Evolutionary conservation across 2,797 vertebrate genomes (phyloP), one percentile per base, ranked within the genome.

Genomic region (Scarus forsteni): DNA sequence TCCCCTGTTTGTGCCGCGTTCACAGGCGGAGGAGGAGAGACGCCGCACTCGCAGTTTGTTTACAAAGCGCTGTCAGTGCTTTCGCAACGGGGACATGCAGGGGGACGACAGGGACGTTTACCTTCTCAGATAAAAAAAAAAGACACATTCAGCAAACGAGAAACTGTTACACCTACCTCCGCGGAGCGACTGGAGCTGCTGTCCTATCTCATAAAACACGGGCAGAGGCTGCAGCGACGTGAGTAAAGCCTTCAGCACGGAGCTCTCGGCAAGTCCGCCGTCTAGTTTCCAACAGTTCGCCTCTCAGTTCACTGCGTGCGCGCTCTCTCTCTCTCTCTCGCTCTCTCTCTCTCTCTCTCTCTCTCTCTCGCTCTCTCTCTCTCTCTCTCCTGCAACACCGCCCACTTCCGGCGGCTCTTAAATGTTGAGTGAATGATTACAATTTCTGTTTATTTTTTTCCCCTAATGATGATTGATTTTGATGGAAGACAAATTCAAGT

Each of bases 351-450:
- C 35, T 56, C 73, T 58, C 50, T 58, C 70, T 66, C 75, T 67
- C 73, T 70, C 85, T 76, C 81, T 53, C 78, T 78, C 36, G 80
- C 79, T 27, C 27, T 27, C 27, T 2, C 27, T 27, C 27, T 27
- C 27, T 2, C 27, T 27, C 27, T 27, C 27, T 27, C 4, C 27
- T 27, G 27, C 27, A 27, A 80, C 71, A 69, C 90, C 92, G 88
- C 92, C 92, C 88, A 92, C 92, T 94, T 94, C 93, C 93, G 93
- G 91, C 73, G 71, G 49, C 8, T 78, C 66, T 66, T 70, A 10
- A 59, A 7, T n/a, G 63, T 44, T 70, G 61, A 27, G 27, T 27
- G 53, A 52, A 70, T 42, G 36, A 42, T 45, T 19, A 66, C 70
- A 59, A 59, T 15, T 61, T 70, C 44, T 72, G 39, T 59, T 60